Percentiles rank a stretch among this genome's conserved stretches.
Evolutionary conservation across 2,113 vertebrate species (phyloP).

Genomic region (Cichladusa arquata): DNA sequence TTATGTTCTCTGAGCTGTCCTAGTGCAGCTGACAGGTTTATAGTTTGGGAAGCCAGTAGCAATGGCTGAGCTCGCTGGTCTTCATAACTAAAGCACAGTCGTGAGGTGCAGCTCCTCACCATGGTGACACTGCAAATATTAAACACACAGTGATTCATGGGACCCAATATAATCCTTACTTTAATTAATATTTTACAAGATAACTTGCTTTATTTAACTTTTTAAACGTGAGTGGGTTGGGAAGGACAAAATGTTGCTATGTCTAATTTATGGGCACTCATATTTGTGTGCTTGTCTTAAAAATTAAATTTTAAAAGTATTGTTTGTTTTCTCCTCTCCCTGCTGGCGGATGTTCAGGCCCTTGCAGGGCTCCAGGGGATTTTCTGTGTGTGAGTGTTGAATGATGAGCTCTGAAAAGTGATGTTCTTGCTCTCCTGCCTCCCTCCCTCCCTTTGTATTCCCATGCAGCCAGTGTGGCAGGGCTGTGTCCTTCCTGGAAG

Average conservation of each 20-base stretch:
- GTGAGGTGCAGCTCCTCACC: conserved; percentile 36
- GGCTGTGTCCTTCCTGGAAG: neutral
- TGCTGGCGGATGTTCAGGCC: neutral
- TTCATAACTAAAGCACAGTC: neutral
- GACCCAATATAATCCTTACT: neutral
- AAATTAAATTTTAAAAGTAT: neutral
- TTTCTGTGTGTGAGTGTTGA: neutral
- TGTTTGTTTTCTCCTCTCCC: neutral
- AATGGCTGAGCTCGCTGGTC: neutral
- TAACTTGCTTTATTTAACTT: conserved; percentile 22
- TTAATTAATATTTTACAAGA: conserved; percentile 44
- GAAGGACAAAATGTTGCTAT: neutral
- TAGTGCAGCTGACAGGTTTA: conserved; percentile 1
- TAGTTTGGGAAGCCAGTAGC: conserved; percentile 1
- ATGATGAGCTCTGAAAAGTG: neutral
- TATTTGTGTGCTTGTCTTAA: neutral
- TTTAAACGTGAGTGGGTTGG: neutral
- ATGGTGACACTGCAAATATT: conserved; percentile 58
- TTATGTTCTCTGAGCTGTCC: neutral
- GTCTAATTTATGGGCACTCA: neutral
- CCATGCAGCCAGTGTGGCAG: accelerated
- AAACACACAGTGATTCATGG: conserved; percentile 9
- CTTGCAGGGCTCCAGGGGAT: neutral
- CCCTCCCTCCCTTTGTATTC: neutral
- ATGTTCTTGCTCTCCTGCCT: neutral